Evolutionary conservation across 2,888 invertebrate species (phyloP).

Genomic region (Poecilus cupreus): DNA sequence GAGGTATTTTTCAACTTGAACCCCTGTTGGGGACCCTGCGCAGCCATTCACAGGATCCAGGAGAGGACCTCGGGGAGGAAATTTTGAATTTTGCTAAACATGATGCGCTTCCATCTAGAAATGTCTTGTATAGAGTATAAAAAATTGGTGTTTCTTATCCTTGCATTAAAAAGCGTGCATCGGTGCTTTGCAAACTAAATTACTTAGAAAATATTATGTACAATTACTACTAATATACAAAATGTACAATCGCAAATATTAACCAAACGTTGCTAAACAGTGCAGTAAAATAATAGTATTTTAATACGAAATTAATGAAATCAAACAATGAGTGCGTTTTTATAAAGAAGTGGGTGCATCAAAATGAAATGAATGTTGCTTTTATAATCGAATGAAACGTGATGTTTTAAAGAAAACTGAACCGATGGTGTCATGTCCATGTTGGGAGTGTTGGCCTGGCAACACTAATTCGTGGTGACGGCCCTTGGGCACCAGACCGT

Average conservation of each 20-base stretch:
- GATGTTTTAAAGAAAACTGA: slow-evolving; percentile 12
- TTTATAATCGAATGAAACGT: background rate
- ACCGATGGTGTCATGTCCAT: slow-evolving; percentile 16
- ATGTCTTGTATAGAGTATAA: slow-evolving; percentile 35
- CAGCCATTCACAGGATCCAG: slow-evolving; percentile 79
- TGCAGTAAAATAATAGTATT: background rate
- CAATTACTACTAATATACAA: background rate
- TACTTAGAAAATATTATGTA: slow-evolving; percentile 21
- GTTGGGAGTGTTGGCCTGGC: background rate
- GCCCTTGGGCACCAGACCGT: slow-evolving; percentile 46
- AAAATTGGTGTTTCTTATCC: slow-evolving; percentile 46
- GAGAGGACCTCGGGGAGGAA: slow-evolving; percentile 70
- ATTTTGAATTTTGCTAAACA: slow-evolving; percentile 65
- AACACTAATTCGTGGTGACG: slow-evolving; percentile 1
- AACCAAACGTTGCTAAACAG: slow-evolving; percentile 2
- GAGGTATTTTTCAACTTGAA: slow-evolving; percentile 66
- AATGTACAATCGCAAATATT: slow-evolving; percentile 17
- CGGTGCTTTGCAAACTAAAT: slow-evolving; percentile 32
- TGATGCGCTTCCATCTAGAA: slow-evolving; percentile 66
- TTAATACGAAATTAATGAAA: no score
- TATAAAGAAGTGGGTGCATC: background rate
- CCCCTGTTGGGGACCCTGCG: slow-evolving; percentile 71
- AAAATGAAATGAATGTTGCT: background rate
- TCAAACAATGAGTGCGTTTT: background rate
- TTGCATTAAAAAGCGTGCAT: slow-evolving; percentile 43